Percentiles rank a stretch among this genome's conserved stretches.
Conservation (phyloP, 23 tunicate species). For the Styela plicata region DNA sequence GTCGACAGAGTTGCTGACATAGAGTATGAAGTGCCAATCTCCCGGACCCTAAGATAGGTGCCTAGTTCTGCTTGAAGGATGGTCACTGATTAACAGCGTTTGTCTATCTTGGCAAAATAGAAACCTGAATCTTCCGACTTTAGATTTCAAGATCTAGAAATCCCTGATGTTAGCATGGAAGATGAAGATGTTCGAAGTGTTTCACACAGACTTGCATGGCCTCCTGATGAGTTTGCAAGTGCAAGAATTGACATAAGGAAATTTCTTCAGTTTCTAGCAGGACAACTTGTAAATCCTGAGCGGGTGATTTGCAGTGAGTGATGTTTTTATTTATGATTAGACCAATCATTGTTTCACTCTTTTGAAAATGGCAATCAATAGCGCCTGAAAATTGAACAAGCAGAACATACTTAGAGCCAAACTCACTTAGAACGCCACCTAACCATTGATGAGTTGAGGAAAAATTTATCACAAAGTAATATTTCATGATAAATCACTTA, state of each 20-base stretch:
- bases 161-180: conserved; percentile 33
- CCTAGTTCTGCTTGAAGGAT: too few relatives aligned
- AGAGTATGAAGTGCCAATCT: too few relatives aligned
- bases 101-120: too few relatives aligned
- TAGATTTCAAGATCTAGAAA: conserved; percentile 69
- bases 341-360: too few relatives aligned
- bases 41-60: too few relatives aligned
- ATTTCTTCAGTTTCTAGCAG: conserved; percentile 70
- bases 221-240: conserved; percentile 56
- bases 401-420: neutral
- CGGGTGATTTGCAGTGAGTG: conserved; percentile 93
- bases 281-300: conserved; percentile 85
- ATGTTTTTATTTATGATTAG: neutral
- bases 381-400: neutral
- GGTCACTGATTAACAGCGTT: too few relatives aligned
- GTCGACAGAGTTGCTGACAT: too few relatives aligned
- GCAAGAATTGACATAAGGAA: conserved; percentile 75
- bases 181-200: conserved; percentile 44
- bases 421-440: neutral
- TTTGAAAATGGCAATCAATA: too few relatives aligned
- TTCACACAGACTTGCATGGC: conserved; percentile 51
- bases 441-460: neutral
- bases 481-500: too few relatives aligned
- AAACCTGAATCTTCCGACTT: too few relatives aligned
- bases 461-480: too few relatives aligned